A percentile compares a stretch with the other conserved stretches of the same genome.
Conservation (phyloP, 2,113 vertebrate genomes). For the Lutjanus erythropterus region DNA sequence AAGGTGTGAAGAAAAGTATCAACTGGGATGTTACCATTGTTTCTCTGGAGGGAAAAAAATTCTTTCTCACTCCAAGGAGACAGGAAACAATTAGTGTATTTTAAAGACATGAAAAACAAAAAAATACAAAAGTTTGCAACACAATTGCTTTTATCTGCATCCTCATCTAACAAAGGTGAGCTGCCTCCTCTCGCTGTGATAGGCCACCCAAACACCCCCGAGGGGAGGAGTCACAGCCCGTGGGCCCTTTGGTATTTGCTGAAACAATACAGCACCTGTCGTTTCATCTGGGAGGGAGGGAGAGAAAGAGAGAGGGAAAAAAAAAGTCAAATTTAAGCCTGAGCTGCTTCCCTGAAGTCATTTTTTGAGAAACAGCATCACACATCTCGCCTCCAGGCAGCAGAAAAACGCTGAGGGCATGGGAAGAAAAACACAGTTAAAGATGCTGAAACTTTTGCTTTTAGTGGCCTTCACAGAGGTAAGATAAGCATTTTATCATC, state of each 20-base stretch:
- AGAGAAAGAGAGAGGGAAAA: background rate
- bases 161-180: constrained; percentile 48
- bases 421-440: constrained; percentile 47
- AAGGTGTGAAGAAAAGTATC: background rate
- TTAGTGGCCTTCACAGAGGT: constrained; percentile 75
- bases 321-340: constrained; percentile 48
- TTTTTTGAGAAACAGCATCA: constrained; percentile 60
- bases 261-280: constrained; percentile 84
- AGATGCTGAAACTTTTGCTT: constrained; percentile 67
- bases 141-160: constrained; percentile 7
- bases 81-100: background rate
- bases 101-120: background rate
- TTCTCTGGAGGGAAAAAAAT: background rate
- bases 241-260: constrained; percentile 78
- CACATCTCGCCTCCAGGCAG: constrained; percentile 66
- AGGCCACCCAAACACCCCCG: constrained; percentile 51
- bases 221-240: constrained; percentile 77
- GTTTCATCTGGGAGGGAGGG: constrained; percentile 43
- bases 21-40: background rate
- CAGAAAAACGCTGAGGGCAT: constrained; percentile 46
- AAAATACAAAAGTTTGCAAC: background rate
- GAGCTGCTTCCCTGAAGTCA: constrained; percentile 67
- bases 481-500: constrained; percentile 37
- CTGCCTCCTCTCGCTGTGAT: constrained; percentile 46
- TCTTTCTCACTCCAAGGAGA: too few relatives aligned